Evolutionary conservation across 2,888 invertebrate species (phyloP), one percentile per base, ranked within the genome.

Genomic region (Archaeoteleia sp.): DNA sequence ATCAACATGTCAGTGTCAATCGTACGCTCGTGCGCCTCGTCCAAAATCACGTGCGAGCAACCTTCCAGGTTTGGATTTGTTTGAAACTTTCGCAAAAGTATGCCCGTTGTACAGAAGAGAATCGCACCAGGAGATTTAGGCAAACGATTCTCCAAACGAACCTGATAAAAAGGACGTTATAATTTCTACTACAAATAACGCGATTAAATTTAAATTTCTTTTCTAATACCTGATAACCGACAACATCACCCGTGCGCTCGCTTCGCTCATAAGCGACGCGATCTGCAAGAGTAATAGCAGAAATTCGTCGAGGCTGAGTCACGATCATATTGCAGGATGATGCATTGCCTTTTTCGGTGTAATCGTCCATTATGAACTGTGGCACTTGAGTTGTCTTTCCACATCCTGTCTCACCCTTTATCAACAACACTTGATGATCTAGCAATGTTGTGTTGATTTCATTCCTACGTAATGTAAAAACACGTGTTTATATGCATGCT

Each of bases 331-430:
- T 85, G 27, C 91, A 89, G 0, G 84, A 78, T 0, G 86, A 83
- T 1, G 88, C 88, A 42, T 78, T 77, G 0, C 80, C 81, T 32
- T 76, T 74, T 48, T 71, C 72, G 1, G 85, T 84, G 83, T 80
- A 91, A 74, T 74, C 83, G 84, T 90, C 89, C 49, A 90, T 74
- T 32, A 90, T 86, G 72, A 88, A 89, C 32, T 91, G 90, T 0
- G 93, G 92, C 4, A 90, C 89, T 46, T 92, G 88, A 0, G 91
- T 92, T 14, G 92, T 92, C 79, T 93, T 93, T 0, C 93, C 93
- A 79, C 92, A 92, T 0, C 92, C 92, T 0, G 92, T 91, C 58
- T 91, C 90, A 0, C 92, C 93, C 58, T 90, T 90, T 35, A 93
- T 86, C 1, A 93, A 86, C 0, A 89, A 67, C 0, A 90, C 88